Conservation (phyloP, 2,113 vertebrate species). For the Bos indicus region DNA sequence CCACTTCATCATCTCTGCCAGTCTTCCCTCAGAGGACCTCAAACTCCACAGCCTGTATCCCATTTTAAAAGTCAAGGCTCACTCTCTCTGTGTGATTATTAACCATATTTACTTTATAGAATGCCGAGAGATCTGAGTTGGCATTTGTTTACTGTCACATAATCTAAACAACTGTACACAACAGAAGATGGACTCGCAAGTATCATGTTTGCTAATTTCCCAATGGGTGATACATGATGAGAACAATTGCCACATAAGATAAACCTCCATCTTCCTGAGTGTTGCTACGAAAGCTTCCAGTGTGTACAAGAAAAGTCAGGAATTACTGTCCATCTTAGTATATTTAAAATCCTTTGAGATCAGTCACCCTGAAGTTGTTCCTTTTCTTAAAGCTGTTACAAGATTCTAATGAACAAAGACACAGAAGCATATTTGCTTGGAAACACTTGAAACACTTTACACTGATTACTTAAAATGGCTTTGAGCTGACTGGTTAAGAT, state of each 20-base stretch:
- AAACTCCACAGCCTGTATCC: neutral
- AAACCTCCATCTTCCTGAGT: neutral
- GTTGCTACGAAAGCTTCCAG: neutral
- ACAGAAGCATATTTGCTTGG: neutral
- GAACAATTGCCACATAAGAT: neutral
- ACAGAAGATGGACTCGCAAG: neutral
- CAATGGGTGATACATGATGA: neutral
- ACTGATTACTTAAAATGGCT: neutral
- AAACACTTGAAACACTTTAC: neutral
- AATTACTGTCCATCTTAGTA: neutral
- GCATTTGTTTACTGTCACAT: neutral
- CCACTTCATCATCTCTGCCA: neutral
- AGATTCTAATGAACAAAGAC: neutral
- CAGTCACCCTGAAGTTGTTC: neutral
- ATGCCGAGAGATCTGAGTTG: neutral
- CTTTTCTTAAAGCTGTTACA: neutral
- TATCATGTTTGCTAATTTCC: neutral
- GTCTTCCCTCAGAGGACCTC: neutral
- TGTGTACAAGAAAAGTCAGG: neutral
- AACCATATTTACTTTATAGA: neutral
- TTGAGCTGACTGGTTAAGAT: neutral
- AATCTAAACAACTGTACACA: neutral
- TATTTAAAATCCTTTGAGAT: neutral
- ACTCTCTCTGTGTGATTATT: neutral
- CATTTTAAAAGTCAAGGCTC: neutral